phyloP scores from a whole-genome alignment of 1,140 invertebrate genomes.

The Helicoverpa armigera region DNA sequence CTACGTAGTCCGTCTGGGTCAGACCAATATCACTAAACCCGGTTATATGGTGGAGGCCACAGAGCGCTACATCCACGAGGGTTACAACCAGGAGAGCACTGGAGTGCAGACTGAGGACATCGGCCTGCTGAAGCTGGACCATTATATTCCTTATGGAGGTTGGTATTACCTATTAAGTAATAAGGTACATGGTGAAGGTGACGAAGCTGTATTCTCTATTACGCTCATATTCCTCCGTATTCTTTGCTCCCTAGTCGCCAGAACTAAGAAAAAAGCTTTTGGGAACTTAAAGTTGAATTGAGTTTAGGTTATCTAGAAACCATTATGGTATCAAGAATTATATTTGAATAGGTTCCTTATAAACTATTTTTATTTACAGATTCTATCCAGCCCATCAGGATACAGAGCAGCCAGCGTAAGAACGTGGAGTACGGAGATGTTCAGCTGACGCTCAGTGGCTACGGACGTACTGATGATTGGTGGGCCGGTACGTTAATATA shows the following conservation, averaged over 20 bases:
- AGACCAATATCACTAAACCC: constrained; percentile 21
- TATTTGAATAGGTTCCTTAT: neutral
- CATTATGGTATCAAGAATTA: neutral
- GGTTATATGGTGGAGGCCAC: constrained; percentile 31
- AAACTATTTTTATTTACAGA: constrained; percentile 41
- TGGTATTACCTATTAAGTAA: neutral
- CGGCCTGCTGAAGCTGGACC: constrained; percentile 31
- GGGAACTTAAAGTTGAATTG: too few relatives aligned
- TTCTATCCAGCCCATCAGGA: constrained; percentile 55
- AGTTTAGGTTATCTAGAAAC: neutral
- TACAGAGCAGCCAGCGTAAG: constrained; percentile 56
- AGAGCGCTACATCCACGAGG: constrained; percentile 32
- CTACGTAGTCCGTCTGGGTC: constrained; percentile 23
- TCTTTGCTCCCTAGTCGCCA: too few relatives aligned
- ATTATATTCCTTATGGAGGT: constrained; percentile 33
- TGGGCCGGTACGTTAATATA: constrained; percentile 52
- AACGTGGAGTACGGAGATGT: constrained; percentile 52
- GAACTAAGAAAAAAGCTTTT: neutral
- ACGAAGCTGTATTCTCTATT: too few relatives aligned
- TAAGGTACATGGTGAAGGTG: too few relatives aligned
- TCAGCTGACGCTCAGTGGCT: constrained; percentile 57
- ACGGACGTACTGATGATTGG: constrained; percentile 57
- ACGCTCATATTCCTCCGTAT: too few relatives aligned
- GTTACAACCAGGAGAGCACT: constrained; percentile 25
- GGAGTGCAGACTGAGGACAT: constrained; percentile 48